Evolutionary conservation across 2,113 vertebrate genomes (phyloP).

Genomic region (Nibea albiflora): DNA sequence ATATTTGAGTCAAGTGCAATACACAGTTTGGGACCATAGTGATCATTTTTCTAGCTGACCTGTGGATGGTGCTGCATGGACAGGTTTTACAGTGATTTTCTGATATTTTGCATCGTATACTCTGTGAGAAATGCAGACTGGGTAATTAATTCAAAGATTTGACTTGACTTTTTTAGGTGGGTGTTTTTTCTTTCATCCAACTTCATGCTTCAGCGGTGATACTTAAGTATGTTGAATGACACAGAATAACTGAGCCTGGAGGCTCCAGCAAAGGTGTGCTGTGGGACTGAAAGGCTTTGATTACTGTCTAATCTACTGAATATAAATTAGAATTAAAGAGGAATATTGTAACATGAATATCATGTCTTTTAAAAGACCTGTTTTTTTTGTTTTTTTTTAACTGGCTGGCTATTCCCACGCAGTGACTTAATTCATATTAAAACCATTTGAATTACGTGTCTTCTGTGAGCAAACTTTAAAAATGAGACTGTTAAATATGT

Average conservation of each 20-base stretch:
- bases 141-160: constrained; percentile 1
- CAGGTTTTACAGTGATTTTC: not conserved
- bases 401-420: not conserved
- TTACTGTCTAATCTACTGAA: constrained; percentile 48
- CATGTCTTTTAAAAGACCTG: not conserved
- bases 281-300: constrained; percentile 35
- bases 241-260: constrained; percentile 22
- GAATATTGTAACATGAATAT: constrained; percentile 24
- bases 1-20: too few species aligned
- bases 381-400: too few species aligned
- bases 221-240: constrained; percentile 11
- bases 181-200: constrained; percentile 10
- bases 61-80: not conserved
- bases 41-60: not conserved
- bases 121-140: not conserved
- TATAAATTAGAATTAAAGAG: constrained; percentile 47
- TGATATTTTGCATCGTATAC: not conserved
- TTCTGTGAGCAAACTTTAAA: constrained; percentile 10
- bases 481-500: not conserved
- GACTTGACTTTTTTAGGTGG: not conserved
- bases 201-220: constrained; percentile 26
- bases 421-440: not conserved
- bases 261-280: constrained; percentile 22
- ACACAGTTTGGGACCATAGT: too few species aligned
- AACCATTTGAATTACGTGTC: not conserved